Conservation (phyloP, 2,888 invertebrate genomes). For the Elmis aenea region DNA sequence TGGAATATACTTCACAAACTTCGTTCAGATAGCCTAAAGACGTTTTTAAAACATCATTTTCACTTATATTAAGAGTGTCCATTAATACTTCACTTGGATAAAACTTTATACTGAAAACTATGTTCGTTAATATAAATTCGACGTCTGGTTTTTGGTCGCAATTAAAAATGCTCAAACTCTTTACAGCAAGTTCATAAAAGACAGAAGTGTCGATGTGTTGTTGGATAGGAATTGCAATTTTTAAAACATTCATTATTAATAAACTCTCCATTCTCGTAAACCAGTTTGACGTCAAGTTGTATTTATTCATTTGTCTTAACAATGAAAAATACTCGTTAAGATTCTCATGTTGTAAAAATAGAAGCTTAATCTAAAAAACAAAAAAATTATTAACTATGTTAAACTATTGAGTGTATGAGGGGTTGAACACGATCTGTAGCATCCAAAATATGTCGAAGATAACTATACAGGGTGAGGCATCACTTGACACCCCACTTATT, state of each 20-base stretch:
- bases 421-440: no score
- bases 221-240: slow-evolving; percentile 40
- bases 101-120: slow-evolving; percentile 59
- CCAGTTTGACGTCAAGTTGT: slow-evolving; percentile 54
- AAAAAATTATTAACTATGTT: no score
- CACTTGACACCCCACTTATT: no score
- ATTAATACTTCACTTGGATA: slow-evolving; percentile 55
- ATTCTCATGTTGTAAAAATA: slow-evolving; percentile 43
- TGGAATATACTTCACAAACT: slow-evolving; percentile 38
- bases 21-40: slow-evolving; percentile 36
- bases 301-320: slow-evolving; percentile 36
- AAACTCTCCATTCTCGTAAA: slow-evolving; percentile 60
- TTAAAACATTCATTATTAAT: slow-evolving; percentile 52
- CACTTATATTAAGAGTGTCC: slow-evolving; percentile 51
- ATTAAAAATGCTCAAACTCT: slow-evolving; percentile 56
- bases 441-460: no score
- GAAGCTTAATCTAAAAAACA: slow-evolving; percentile 38
- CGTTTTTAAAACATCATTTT: slow-evolving; percentile 46
- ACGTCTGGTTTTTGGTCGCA: slow-evolving; percentile 56
- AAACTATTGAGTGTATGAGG: no score
- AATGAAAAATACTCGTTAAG: slow-evolving; percentile 46
- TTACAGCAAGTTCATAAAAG: slow-evolving; percentile 56
- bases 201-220: slow-evolving; percentile 48
- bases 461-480: no score
- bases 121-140: slow-evolving; percentile 53